Conservation (phyloP, 2,113 vertebrate genomes). For the Dasyprocta punctata region DNA sequence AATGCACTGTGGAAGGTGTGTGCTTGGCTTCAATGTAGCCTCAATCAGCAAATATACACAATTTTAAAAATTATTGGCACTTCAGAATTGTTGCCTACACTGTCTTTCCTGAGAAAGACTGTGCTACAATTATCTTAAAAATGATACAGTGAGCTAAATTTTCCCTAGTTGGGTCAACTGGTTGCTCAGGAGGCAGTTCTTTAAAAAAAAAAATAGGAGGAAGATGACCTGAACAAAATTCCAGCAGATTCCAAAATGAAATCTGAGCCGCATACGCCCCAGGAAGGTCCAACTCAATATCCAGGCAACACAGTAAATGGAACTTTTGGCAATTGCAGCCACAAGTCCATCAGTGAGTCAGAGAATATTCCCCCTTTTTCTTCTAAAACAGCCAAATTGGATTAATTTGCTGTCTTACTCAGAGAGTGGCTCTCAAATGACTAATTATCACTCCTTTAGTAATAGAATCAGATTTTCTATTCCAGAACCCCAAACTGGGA, state of each 20-base stretch:
- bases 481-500: neutral
- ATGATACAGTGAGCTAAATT: neutral
- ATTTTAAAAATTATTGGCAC: neutral
- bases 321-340: neutral
- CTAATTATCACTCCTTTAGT: constrained; percentile 26
- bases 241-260: neutral
- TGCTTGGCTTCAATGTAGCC: neutral
- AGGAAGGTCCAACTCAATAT: neutral
- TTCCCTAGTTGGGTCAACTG: neutral
- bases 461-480: constrained; percentile 35
- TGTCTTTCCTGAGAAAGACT: neutral
- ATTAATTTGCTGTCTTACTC: constrained; percentile 30
- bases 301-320: constrained; percentile 3
- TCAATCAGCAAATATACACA: neutral
- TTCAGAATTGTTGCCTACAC: neutral
- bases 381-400: constrained; percentile 22
- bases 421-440: constrained; percentile 41
- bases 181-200: neutral
- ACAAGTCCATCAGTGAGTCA: constrained; percentile 24
- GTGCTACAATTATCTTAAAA: neutral
- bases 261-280: neutral
- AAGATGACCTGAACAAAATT: neutral
- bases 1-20: neutral
- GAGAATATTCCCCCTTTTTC: neutral
- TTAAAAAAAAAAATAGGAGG: neutral